Conservation (phyloP, 2,888 invertebrate genomes). For the Tetheella fluctuosa region DNA sequence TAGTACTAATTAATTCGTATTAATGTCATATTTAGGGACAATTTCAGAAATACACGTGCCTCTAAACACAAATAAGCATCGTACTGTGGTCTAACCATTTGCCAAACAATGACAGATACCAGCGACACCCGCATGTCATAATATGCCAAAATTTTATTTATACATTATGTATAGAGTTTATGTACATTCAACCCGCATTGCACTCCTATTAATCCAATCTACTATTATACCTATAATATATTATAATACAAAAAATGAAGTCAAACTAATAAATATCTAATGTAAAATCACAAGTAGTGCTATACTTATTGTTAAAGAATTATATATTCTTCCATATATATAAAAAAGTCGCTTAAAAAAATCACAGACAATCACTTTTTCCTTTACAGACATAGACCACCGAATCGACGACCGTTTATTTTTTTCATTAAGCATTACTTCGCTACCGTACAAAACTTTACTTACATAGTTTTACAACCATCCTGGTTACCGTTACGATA, state of each 20-base stretch:
- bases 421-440: slow-evolving; percentile 79
- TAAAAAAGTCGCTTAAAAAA: slow-evolving; percentile 85
- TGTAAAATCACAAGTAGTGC: slow-evolving; percentile 85
- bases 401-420: slow-evolving; percentile 75
- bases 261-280: slow-evolving; percentile 79
- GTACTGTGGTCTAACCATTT: slow-evolving; percentile 74
- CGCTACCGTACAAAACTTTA: slow-evolving; percentile 82
- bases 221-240: slow-evolving; percentile 60
- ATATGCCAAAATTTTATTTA: slow-evolving; percentile 53
- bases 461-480: slow-evolving; percentile 83
- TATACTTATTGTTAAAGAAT: slow-evolving; percentile 84
- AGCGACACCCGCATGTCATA: slow-evolving; percentile 38
- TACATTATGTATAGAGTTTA: slow-evolving; percentile 50
- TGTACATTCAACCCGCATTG: slow-evolving; percentile 78
- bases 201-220: slow-evolving; percentile 55
- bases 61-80: slow-evolving; percentile 58
- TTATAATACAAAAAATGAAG: slow-evolving; percentile 78
- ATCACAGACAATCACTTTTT: slow-evolving; percentile 84
- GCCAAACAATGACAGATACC: slow-evolving; percentile 55
- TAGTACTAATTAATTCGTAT: slow-evolving; percentile 67
- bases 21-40: slow-evolving; percentile 47
- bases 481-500: slow-evolving; percentile 74
- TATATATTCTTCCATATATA: slow-evolving; percentile 80
- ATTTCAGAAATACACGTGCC: slow-evolving; percentile 55
- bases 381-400: slow-evolving; percentile 83